These are phyloP conservation scores for Scomber japonicus DNA, from an alignment of 2,113 vertebrate species.

Conservation along the genomic window DNA sequence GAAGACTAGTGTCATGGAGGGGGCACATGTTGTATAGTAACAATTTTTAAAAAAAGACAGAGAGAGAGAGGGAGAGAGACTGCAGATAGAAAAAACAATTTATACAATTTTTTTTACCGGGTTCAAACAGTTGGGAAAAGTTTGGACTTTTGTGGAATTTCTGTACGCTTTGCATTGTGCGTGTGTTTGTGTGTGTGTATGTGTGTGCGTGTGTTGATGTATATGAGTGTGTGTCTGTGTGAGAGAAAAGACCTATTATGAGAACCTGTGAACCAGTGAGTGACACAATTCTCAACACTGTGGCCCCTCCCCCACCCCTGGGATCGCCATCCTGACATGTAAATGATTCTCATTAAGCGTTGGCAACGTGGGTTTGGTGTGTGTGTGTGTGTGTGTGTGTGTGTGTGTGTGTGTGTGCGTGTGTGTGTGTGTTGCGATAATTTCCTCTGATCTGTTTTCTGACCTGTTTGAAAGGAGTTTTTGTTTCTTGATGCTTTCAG, in stretches of 20 bases:
- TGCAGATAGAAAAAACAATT: slow-evolving; percentile 29
- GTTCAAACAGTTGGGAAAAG: slow-evolving; percentile 43
- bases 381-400: slow-evolving; percentile 49
- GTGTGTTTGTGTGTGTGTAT: slow-evolving; percentile 31
- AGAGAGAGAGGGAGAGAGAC: neutral
- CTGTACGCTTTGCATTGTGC: slow-evolving; percentile 55
- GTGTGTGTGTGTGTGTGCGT: slow-evolving; percentile 47
- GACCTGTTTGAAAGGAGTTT: slow-evolving; percentile 79
- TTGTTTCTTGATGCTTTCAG: slow-evolving; percentile 71
- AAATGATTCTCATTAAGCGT: slow-evolving; percentile 83
- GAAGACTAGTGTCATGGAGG: slow-evolving; percentile 51
- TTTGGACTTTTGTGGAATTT: slow-evolving; percentile 60
- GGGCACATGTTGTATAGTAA: slow-evolving; percentile 58
- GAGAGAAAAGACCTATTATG: slow-evolving; percentile 80
- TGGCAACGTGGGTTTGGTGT: slow-evolving; percentile 71
- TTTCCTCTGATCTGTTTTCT: slow-evolving; percentile 77
- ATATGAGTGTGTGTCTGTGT: slow-evolving; percentile 57
- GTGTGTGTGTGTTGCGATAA: slow-evolving; percentile 61
- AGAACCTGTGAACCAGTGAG: slow-evolving; percentile 84
- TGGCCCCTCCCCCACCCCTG: slow-evolving; percentile 80
- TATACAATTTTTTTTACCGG: slow-evolving; percentile 50
- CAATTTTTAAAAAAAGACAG: neutral
- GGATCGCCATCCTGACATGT: slow-evolving; percentile 83
- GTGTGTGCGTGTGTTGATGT: slow-evolving; percentile 22
- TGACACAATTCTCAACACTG: slow-evolving; percentile 86